phyloP scores from a whole-genome alignment of 2,797 vertebrate species.

The Momotus momota region DNA sequence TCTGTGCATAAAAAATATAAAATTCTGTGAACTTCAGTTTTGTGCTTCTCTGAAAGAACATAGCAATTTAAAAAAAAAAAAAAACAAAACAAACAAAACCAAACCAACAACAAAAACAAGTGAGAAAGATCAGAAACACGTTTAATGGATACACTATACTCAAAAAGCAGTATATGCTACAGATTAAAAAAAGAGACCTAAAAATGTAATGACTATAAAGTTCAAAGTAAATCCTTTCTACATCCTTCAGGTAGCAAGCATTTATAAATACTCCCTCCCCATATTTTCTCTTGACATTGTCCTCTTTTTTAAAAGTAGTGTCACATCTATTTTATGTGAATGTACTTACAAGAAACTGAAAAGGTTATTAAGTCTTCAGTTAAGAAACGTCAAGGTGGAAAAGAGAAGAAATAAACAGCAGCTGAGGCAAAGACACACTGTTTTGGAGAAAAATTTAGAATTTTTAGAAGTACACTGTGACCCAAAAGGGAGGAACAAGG shows the following conservation, averaged over 20 bases:
- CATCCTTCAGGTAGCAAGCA: background rate
- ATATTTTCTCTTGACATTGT: background rate
- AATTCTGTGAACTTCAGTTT: background rate
- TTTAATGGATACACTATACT: background rate
- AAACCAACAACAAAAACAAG: background rate
- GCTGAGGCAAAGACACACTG: background rate
- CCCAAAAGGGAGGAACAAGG: background rate
- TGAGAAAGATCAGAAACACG: background rate
- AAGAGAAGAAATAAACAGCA: conserved; percentile 43
- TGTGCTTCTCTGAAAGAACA: background rate
- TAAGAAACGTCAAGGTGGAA: background rate
- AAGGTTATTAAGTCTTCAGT: conserved; percentile 8
- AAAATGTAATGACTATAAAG: background rate
- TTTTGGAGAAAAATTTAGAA: background rate
- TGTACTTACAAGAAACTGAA: conserved; percentile 28
- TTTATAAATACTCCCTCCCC: background rate
- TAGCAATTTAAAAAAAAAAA: background rate
- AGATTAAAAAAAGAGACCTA: background rate
- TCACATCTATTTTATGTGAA: background rate
- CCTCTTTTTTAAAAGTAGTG: background rate
- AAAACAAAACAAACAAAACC: background rate
- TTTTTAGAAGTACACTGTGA: background rate
- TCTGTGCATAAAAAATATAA: too few relatives aligned
- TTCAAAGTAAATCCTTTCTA: background rate
- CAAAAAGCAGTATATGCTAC: background rate